These are phyloP conservation scores for Scophthalmus maximus DNA, from an alignment of 2,113 vertebrate species.

Conservation along the genomic window DNA sequence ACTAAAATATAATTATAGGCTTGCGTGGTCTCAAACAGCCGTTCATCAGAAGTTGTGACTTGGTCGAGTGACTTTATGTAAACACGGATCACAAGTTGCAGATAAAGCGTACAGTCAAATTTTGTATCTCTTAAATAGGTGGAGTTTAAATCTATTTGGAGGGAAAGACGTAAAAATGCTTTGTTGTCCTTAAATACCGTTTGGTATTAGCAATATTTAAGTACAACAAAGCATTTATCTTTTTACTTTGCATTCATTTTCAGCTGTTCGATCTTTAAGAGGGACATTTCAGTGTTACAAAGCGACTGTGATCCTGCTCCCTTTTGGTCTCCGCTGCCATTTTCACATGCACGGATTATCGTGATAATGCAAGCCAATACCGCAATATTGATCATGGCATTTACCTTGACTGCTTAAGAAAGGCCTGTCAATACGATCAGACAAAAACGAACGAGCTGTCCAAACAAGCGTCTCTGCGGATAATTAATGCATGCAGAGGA, in stretches of 20 bases:
- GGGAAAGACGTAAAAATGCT: too few species aligned
- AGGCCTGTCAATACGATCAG: constrained; percentile 75
- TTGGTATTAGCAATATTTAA: background rate
- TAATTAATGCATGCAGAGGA: constrained; percentile 70
- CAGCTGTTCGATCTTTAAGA: constrained; percentile 1
- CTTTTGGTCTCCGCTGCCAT: constrained; percentile 31
- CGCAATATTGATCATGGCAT: constrained; percentile 74
- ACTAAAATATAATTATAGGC: constrained; percentile 46
- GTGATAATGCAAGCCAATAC: constrained; percentile 69
- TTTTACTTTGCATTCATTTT: background rate
- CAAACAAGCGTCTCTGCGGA: constrained; percentile 61
- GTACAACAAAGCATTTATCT: background rate
- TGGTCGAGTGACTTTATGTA: constrained; percentile 31
- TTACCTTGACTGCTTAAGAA: constrained; percentile 75
- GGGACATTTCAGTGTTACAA: background rate
- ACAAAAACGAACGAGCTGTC: constrained; percentile 75
- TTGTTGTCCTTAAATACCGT: too few species aligned
- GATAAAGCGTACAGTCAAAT: constrained; percentile 7
- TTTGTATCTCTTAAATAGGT: background rate
- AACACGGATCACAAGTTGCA: constrained; percentile 27
- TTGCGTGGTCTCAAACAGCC: constrained; percentile 30
- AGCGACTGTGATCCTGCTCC: background rate
- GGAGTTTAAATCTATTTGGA: background rate
- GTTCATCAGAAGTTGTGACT: constrained; percentile 50
- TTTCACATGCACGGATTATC: constrained; percentile 66